phyloP scores from a whole-genome alignment of 2,888 invertebrate species.

The Campoplex nolae region DNA sequence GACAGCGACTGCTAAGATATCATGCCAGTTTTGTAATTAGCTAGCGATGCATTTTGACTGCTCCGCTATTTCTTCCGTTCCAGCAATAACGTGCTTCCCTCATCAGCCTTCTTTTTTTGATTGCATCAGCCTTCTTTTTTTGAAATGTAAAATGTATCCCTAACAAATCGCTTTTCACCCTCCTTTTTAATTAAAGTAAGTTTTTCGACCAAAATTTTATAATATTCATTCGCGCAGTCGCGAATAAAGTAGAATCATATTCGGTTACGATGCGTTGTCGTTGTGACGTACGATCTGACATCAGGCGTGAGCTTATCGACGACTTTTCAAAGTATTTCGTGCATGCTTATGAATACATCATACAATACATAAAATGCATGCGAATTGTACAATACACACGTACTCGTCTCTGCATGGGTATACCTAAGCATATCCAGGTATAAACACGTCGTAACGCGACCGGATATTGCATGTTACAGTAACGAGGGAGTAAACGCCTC shows the following conservation, averaged over 20 bases:
- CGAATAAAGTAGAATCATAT: too few species aligned
- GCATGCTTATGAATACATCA: not conserved
- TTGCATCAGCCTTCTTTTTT: too few species aligned
- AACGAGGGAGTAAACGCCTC: constrained; percentile 58
- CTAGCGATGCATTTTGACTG: constrained; percentile 43
- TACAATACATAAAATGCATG: not conserved
- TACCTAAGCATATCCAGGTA: constrained; percentile 3
- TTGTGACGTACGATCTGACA: not conserved
- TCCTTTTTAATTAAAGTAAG: too few species aligned
- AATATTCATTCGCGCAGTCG: too few species aligned
- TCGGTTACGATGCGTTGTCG: not conserved
- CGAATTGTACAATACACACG: not conserved
- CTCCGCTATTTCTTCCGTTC: constrained; percentile 27
- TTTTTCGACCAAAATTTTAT: too few species aligned
- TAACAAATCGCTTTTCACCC: too few species aligned
- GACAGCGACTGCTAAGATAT: constrained; percentile 18
- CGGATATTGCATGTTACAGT: constrained; percentile 8
- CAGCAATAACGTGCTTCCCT: constrained; percentile 12
- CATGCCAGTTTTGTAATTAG: constrained; percentile 67
- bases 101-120: not conserved
- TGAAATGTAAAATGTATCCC: too few species aligned
- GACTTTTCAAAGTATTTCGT: not conserved
- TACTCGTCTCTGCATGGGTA: not conserved
- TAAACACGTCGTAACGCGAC: constrained; percentile 1
- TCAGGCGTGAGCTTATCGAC: not conserved